A percentile compares a stretch with the other conserved stretches of the same genome.
Evolutionary conservation across 2,888 invertebrate genomes (phyloP).

Genomic region (Apocheima hispidaria): DNA sequence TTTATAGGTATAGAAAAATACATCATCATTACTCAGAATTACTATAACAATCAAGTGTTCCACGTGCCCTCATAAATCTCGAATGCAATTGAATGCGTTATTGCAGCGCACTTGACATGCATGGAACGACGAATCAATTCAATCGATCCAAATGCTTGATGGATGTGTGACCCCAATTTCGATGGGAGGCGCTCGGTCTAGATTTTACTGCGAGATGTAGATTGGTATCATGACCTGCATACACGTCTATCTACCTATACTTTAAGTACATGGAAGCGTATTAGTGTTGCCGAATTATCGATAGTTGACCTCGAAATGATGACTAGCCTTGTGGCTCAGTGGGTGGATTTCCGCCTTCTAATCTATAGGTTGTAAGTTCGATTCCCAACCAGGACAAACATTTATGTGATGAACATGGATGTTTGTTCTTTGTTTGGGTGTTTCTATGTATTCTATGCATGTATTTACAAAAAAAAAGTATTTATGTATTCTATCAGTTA

Average conservation of each 20-base stretch:
- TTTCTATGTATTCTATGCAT: too few relatives aligned
- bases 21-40: slow-evolving; percentile 19
- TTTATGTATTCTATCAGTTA: too few relatives aligned
- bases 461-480: too few relatives aligned
- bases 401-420: too few relatives aligned
- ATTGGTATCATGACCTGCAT: slow-evolving; percentile 9
- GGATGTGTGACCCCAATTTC: slow-evolving; percentile 39
- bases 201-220: slow-evolving; percentile 17
- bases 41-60: slow-evolving; percentile 25
- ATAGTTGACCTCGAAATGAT: too few relatives aligned
- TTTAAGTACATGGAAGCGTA: not conserved
- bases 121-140: slow-evolving; percentile 37
- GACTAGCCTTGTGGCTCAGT: too few relatives aligned
- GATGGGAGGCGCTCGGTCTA: slow-evolving; percentile 29
- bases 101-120: slow-evolving; percentile 41
- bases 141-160: slow-evolving; percentile 33
- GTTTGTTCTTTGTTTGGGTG: too few relatives aligned
- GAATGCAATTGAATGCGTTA: slow-evolving; percentile 32
- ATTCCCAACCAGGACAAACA: too few relatives aligned
- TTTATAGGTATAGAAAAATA: too few relatives aligned
- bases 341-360: too few relatives aligned
- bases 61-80: slow-evolving; percentile 37
- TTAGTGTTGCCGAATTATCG: too few relatives aligned
- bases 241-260: not conserved
- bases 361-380: too few relatives aligned